Percentiles rank a stretch among this genome's conserved stretches.
phyloP scores from a whole-genome alignment of 2,113 vertebrate genomes.

The Noctilio leporinus region DNA sequence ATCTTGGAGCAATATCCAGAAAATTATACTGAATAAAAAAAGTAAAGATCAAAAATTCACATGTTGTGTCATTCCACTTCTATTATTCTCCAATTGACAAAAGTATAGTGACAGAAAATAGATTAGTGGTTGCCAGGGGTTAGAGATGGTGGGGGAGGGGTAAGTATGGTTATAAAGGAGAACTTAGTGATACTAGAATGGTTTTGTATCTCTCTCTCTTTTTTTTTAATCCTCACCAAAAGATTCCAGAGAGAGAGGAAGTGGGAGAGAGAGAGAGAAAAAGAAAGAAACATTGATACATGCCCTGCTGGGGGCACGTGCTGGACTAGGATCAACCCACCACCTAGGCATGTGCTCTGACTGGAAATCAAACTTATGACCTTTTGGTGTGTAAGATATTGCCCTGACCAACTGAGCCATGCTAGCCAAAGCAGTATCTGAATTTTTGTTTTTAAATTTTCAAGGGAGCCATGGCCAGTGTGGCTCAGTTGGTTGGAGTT shows the following conservation, averaged over 20 bases:
- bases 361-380: too few species aligned
- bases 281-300: background rate
- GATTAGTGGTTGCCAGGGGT: background rate
- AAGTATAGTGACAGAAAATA: background rate
- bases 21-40: background rate
- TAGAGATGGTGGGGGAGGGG: background rate
- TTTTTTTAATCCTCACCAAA: background rate
- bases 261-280: background rate
- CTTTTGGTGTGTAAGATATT: too few species aligned
- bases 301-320: background rate
- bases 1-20: background rate
- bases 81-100: background rate
- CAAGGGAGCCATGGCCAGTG: too few species aligned
- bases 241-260: too few species aligned
- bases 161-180: background rate
- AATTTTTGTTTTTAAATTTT: too few species aligned
- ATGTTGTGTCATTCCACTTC: background rate
- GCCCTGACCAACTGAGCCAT: too few species aligned
- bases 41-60: background rate
- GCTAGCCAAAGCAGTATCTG: too few species aligned
- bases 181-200: background rate
- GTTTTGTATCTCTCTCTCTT: background rate
- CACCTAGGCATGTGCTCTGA: too few species aligned
- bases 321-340: too few species aligned
- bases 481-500: too few species aligned